Evolutionary conservation across 2,113 vertebrate genomes (phyloP).

Genomic region (Mobula birostris): DNA sequence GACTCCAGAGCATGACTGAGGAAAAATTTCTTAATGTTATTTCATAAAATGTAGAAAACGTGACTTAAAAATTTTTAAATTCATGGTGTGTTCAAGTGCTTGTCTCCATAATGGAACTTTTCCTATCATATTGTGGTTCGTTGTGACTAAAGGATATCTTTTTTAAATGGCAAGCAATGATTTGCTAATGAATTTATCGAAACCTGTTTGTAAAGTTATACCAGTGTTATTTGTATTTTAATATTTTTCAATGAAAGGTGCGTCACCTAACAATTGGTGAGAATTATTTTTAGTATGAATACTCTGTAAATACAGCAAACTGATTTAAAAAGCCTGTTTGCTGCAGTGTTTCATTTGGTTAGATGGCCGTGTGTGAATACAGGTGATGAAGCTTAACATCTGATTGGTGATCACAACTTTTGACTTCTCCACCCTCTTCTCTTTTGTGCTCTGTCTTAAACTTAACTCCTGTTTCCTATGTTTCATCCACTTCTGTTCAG

Average conservation of each 20-base stretch:
- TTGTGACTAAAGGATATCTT: not conserved
- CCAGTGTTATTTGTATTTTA: constrained; percentile 34
- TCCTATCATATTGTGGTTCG: constrained; percentile 17
- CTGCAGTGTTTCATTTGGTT: not conserved
- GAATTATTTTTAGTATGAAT: constrained; percentile 35
- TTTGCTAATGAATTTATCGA: constrained; percentile 28
- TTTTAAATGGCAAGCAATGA: constrained; percentile 27
- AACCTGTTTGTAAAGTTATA: constrained; percentile 32
- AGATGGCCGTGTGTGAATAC: not conserved
- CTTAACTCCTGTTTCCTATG: too few relatives aligned
- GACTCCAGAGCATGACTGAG: constrained; percentile 14
- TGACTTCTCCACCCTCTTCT: not conserved
- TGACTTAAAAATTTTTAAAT: not conserved
- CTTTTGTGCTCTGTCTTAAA: too few relatives aligned
- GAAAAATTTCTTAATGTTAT: constrained; percentile 4
- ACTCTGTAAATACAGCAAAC: constrained; percentile 34
- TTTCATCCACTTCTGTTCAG: not conserved
- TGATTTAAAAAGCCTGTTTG: constrained; percentile 22
- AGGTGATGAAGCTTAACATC: not conserved
- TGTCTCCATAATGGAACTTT: not conserved
- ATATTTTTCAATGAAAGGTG: constrained; percentile 35
- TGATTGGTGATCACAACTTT: not conserved
- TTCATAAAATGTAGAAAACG: constrained; percentile 16
- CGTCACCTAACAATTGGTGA: constrained; percentile 24
- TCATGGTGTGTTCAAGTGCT: constrained; percentile 29